phyloP scores from a whole-genome alignment of 1,140 invertebrate genomes.

The Bradynema listronoti region DNA sequence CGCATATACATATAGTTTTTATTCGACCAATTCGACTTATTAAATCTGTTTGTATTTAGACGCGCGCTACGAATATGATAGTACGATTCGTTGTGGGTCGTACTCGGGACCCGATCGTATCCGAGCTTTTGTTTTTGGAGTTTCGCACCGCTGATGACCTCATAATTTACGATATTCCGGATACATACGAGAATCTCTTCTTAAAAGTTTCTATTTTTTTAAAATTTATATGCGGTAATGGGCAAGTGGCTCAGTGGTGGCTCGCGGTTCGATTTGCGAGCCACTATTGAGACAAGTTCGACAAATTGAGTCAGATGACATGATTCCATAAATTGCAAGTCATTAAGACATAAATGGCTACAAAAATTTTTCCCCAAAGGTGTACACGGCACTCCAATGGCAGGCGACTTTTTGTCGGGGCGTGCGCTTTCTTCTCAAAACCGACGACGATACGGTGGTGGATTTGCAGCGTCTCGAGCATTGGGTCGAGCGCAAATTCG shows the following conservation, averaged over 20 bases:
- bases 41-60: too few species aligned
- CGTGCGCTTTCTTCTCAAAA: conserved; percentile 23
- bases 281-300: too few species aligned
- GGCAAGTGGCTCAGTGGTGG: too few species aligned
- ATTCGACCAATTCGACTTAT: too few species aligned
- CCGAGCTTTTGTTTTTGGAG: conserved; percentile 11
- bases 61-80: conserved; percentile 13
- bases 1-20: too few species aligned
- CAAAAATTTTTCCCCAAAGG: conserved; percentile 5
- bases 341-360: neutral
- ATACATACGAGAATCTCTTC: conserved; percentile 28
- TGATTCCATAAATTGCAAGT: too few species aligned
- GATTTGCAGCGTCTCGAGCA: conserved; percentile 12
- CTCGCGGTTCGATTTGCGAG: too few species aligned
- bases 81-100: conserved; percentile 16
- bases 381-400: conserved; percentile 21
- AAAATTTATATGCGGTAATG: too few species aligned
- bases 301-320: too few species aligned
- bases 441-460: conserved; percentile 26
- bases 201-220: conserved; percentile 23
- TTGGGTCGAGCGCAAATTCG: conserved; percentile 23
- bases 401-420: conserved; percentile 19
- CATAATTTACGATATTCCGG: conserved; percentile 25
- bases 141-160: conserved; percentile 16
- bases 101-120: conserved; percentile 7